Evolutionary conservation across 1,140 invertebrate genomes (phyloP), one percentile per base, ranked within the genome.

Genomic region (Ostrea denselamellosa): DNA sequence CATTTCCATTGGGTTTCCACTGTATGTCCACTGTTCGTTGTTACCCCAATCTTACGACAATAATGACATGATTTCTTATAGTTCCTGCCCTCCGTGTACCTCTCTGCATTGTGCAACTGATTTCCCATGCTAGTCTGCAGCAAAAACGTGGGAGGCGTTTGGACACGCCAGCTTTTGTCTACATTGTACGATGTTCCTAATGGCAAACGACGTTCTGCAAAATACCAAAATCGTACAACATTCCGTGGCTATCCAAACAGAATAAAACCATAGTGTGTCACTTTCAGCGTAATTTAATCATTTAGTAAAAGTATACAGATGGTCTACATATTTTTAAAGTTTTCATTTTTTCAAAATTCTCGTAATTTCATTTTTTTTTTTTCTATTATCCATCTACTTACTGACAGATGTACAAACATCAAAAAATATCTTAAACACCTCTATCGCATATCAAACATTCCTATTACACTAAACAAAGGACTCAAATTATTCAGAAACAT

Each of bases 1-100:
- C 87, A 88, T 52, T 88, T 88, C 51, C 84, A 82, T n/a, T 82
- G 53, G 9, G 87, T 85, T 51, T 88, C 83, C 25, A 82, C 52
- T 14, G 77, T 54, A 14, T 85, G 81, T 17, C 87, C 87, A 17
- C 77, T 88, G 62, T 82, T 85, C 4, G 87, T 88, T 58, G 81
- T 85, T 12, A 85, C 14, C 9, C 85, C 77, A 82, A 85, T 77
- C 44, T 44, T 17, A 17, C 81, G 68, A 62, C 87, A 88, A 54
- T 85, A 88, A 53, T 51, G 51, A 34, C 87, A 88, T 22, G 85
- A 84, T 65, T 85, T 88, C 84, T 77, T 77, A 34, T 77, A 77
- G 25, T 85, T 85, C 25, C 71, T 88, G 14, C 82, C n/a, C 19
- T 52, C 53, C 19, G 71, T 34, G 44, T 52, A 52, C 19, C 53